Evolutionary conservation across 2,113 vertebrate genomes (phyloP).

Genomic region (Anser brachyrhynchus): DNA sequence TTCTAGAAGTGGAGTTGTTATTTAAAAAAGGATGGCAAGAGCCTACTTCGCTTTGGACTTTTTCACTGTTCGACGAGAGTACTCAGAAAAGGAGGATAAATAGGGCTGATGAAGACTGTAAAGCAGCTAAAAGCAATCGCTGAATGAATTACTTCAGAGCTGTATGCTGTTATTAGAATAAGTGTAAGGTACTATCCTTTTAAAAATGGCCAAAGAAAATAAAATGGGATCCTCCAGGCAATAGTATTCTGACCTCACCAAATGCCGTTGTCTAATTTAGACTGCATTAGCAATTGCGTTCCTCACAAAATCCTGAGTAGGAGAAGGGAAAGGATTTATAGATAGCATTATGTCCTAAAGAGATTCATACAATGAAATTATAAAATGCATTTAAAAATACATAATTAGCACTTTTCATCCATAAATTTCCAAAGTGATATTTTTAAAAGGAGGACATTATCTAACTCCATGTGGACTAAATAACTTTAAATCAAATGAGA

Average conservation of each 20-base stretch:
- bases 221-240: constrained; percentile 21
- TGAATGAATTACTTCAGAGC: constrained; percentile 26
- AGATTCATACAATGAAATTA: constrained; percentile 32
- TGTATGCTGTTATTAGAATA: background rate
- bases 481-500: constrained; percentile 52
- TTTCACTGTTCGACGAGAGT: background rate
- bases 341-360: constrained; percentile 30
- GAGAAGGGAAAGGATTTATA: constrained; percentile 34
- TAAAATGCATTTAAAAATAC: constrained; percentile 51
- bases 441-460: constrained; percentile 49
- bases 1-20: background rate
- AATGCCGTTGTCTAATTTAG: constrained; percentile 49
- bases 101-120: background rate
- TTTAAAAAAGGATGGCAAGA: background rate
- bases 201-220: constrained; percentile 37
- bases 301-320: constrained; percentile 3
- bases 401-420: constrained; percentile 56
- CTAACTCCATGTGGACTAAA: constrained; percentile 50
- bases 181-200: constrained; percentile 34
- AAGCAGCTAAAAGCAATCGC: constrained; percentile 5
- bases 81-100: background rate
- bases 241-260: constrained; percentile 22
- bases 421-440: constrained; percentile 45
- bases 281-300: constrained; percentile 33
- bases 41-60: background rate